Evolutionary conservation across 2,888 invertebrate genomes (phyloP), one percentile per base, ranked within the genome.

Genomic region (Eupithecia dodoneata): DNA sequence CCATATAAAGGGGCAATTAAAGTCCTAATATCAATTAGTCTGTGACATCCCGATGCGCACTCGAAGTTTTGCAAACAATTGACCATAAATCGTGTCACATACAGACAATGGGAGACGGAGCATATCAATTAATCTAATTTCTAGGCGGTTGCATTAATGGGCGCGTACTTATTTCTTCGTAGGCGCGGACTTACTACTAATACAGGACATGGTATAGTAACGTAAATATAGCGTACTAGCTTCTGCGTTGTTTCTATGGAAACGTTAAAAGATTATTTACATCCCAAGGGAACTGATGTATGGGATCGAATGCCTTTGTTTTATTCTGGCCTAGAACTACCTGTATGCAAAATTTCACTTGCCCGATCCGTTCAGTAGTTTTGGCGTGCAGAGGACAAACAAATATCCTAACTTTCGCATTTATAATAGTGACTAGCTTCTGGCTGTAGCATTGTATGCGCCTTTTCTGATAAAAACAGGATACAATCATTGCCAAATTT

Each of bases 21-120:
- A 13, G 65, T 70, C 74, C 41, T 69, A 63, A 79, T 76, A 70
- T 76, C 66, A 76, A 78, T 76, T 73, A 74, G 69, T 72, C 49
- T 52, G 71, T 44, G 70, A 72, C 74, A 76, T 71, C 44, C 47
- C 66, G 72, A 70, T 73, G 74, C 72, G 76, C 55, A 49, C 72
- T 71, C 41, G 41, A 76, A 42, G 59, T 77, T 70, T 76, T 65
- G 73, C 71, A 47, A 79, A 83, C 82, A 83, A 83, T 83, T 72
- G 81, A 12, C 76, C 67, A 80, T 83, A 81, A 81, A 81, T 81
- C 72, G 72, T 55, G 49, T 63, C 45, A 45, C 65, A 18, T 7
- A 69, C 55, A 52, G 72, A 77, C 77, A 77, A 74, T 78, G 52
- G 49, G 47, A 49, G 59, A 72, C 59, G 44, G 47, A 65, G 72